Conservation (phyloP, 2,888 invertebrate genomes). For the Trisateles emortualis region DNA sequence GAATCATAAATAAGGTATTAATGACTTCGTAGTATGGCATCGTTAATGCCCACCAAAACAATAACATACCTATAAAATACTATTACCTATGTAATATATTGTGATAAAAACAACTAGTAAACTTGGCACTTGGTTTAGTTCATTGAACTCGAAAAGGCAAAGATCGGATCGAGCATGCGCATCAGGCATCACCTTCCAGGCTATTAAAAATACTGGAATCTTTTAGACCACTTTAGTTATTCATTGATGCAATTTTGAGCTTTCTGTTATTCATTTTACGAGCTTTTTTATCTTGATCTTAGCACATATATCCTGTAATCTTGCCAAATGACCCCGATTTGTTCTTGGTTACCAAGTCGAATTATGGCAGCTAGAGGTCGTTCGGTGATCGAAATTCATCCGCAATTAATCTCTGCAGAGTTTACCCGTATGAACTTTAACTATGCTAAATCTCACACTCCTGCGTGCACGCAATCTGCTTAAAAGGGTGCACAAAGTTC, state of each 20-base stretch:
- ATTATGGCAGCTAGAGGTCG: too few relatives aligned
- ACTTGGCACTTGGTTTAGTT: slow-evolving; percentile 49
- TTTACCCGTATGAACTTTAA: too few relatives aligned
- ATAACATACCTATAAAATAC: slow-evolving; percentile 1
- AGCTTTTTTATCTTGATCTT: not conserved
- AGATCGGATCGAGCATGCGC: slow-evolving; percentile 47
- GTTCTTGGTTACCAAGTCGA: too few relatives aligned
- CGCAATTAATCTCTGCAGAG: too few relatives aligned
- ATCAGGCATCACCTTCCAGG: slow-evolving; percentile 14
- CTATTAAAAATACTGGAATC: not conserved
- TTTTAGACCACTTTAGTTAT: slow-evolving; percentile 1
- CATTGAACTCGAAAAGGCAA: slow-evolving; percentile 43
- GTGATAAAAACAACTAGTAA: slow-evolving; percentile 45
- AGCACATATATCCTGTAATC: not conserved
- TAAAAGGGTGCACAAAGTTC: too few relatives aligned
- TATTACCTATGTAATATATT: slow-evolving; percentile 10
- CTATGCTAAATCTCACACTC: too few relatives aligned
- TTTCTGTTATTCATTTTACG: not conserved
- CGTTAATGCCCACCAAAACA: slow-evolving; percentile 3
- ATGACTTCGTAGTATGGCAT: slow-evolving; percentile 6
- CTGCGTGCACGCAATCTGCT: too few relatives aligned
- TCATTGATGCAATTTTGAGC: not conserved
- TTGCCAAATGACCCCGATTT: too few relatives aligned
- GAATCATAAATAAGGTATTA: slow-evolving; percentile 14
- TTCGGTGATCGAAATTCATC: too few relatives aligned